A percentile compares a stretch with the other conserved stretches of the same genome.
Conservation (phyloP, 2,797 vertebrate genomes). For the Microchirus variegatus region DNA sequence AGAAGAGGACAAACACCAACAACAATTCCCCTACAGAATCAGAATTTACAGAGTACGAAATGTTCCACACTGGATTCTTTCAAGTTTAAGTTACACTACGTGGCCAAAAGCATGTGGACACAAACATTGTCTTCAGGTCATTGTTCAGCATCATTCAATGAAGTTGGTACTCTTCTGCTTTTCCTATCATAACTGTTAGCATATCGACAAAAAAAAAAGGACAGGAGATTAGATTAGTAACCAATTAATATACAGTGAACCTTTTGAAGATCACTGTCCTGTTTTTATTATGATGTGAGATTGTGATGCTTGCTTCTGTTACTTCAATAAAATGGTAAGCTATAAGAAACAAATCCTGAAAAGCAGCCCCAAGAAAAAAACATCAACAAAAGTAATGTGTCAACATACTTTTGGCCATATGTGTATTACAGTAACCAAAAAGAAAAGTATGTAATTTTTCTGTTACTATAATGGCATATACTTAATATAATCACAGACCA, state of each 20-base stretch:
- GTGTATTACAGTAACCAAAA: background rate
- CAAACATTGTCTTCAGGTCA: background rate
- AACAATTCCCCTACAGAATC: background rate
- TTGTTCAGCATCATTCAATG: too few relatives aligned
- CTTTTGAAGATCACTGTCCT: too few relatives aligned
- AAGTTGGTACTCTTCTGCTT: too few relatives aligned
- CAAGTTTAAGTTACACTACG: background rate
- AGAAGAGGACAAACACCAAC: background rate
- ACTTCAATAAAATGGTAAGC: background rate
- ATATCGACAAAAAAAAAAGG: too few relatives aligned
- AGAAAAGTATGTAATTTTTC: slow-evolving; percentile 9
- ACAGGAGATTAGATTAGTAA: too few relatives aligned
- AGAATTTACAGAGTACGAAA: background rate
- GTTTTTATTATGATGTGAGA: too few relatives aligned
- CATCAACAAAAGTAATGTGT: background rate
- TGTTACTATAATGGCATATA: background rate
- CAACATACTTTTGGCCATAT: slow-evolving; percentile 14
- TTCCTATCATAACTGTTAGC: too few relatives aligned
- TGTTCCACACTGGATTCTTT: background rate
- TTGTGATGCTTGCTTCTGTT: too few relatives aligned
- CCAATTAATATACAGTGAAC: too few relatives aligned
- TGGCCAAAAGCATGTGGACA: slow-evolving; percentile 26
- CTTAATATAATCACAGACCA: slow-evolving; percentile 12
- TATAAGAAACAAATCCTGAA: background rate
- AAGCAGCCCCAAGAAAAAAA: background rate